Evolutionary conservation across 1,140 invertebrate genomes (phyloP), one percentile per base, ranked within the genome.

Genomic region (Nasonia longicornis): DNA sequence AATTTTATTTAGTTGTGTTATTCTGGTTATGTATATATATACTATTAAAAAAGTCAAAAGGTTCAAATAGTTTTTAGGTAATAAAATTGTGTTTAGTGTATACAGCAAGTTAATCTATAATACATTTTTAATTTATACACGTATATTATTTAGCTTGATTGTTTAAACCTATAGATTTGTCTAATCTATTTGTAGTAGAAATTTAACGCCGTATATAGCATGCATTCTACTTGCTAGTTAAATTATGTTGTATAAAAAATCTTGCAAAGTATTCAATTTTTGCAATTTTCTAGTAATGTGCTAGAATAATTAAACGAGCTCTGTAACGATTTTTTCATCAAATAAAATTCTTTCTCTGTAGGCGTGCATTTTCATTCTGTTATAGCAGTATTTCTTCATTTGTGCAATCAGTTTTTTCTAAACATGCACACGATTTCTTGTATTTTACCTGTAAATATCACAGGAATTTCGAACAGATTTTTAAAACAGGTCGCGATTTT

Each of bases 391-490:
- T 48, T 48, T 16, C 4, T 58, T 58, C n/a, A 20, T 20, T 58
- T 3, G 20, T n/a, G 20, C 52, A 58, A 58, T 58, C 63, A 31
- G 38, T 22, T 42, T 76, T 29, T 16, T 3, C n/a, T 2, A n/a
- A 38, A 11, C 42, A 38, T 31, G 26, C 29, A 67, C 29, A 20
- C 11, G 2, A 52, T 58, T 58, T 58, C 20, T 58, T 58, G 6
- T 58, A 58, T 14, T 16, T 0, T 52, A 16, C 52, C 52, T 58
- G 52, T 58, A 58, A 67, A 26, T 29, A 12, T 14, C 31, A 31
- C 29, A 16, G 31, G 31, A 70, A 70, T 70, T 70, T 70, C 67
- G 26, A 14, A 70, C 3, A 70, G 67, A 70, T 70, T 70, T 70
- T 70, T 35, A 70, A 70, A 31, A 70, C 10, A 12, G 2, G 12